A percentile compares a stretch with the other conserved stretches of the same genome.
Conservation (phyloP, 1,140 invertebrate genomes). For the Lordiphosa collinella region DNA sequence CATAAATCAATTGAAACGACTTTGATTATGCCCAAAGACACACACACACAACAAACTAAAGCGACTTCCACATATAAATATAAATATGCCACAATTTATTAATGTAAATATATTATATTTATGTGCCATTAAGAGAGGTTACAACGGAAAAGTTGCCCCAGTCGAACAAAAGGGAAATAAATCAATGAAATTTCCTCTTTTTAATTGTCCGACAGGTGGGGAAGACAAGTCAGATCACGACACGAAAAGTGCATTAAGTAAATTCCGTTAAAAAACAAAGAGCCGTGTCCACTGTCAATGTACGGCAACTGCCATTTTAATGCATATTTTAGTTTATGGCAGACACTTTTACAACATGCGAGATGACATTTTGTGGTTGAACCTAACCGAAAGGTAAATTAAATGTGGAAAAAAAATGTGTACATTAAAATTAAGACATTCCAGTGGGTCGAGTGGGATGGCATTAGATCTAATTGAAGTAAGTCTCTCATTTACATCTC, state of each 20-base stretch:
- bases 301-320: constrained; percentile 25
- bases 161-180: constrained; percentile 28
- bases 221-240: constrained; percentile 16
- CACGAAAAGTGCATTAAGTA: constrained; percentile 61
- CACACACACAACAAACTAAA: constrained; percentile 12
- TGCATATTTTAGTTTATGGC: constrained; percentile 55
- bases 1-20: constrained; percentile 49
- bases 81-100: constrained; percentile 25
- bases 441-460: too few species aligned
- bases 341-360: constrained; percentile 25
- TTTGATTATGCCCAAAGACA: constrained; percentile 29
- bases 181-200: constrained; percentile 54
- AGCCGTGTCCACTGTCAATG: constrained; percentile 26
- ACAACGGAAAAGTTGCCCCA: constrained; percentile 13
- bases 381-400: constrained; percentile 1
- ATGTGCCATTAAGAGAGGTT: constrained; percentile 44
- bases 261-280: constrained; percentile 17
- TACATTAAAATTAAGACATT: too few species aligned
- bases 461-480: too few species aligned
- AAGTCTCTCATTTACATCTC: too few species aligned
- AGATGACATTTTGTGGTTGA: constrained; percentile 23
- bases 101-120: constrained; percentile 43
- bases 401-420: neutral
- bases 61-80: neutral
- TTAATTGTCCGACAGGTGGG: constrained; percentile 53